phyloP scores from a whole-genome alignment of 2,797 vertebrate genomes.

The Dicrostonyx torquatus region DNA sequence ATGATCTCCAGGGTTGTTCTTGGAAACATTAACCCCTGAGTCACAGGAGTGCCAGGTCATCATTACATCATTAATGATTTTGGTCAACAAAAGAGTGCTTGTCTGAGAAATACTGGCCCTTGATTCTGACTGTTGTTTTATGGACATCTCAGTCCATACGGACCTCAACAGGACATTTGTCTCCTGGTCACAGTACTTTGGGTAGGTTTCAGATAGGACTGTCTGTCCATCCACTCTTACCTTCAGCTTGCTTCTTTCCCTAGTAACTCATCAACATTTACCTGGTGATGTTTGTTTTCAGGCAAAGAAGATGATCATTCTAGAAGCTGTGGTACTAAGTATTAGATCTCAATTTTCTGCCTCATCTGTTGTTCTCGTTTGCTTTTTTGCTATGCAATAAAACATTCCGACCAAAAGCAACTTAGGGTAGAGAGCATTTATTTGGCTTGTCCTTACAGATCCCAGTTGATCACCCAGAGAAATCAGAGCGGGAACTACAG shows the following conservation, averaged over 20 bases:
- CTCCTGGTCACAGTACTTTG: neutral
- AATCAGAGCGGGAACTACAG: neutral
- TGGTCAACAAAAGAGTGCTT: neutral
- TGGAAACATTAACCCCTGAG: neutral
- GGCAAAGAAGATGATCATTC: neutral
- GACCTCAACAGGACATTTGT: neutral
- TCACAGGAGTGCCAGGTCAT: neutral
- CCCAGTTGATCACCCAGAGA: neutral
- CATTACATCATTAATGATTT: neutral
- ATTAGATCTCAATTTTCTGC: neutral
- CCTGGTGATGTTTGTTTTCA: neutral
- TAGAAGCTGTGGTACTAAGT: neutral
- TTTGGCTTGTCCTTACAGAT: neutral
- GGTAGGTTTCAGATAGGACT: neutral
- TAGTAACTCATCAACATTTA: neutral
- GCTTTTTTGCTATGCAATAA: neutral
- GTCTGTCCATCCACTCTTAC: neutral
- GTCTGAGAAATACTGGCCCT: neutral
- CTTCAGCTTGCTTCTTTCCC: neutral
- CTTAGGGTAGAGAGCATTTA: neutral
- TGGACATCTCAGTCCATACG: neutral
- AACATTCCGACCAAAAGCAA: neutral
- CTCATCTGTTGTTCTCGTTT: neutral
- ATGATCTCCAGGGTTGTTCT: neutral
- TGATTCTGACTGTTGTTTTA: neutral